Conservation (phyloP, 2,888 invertebrate genomes). For the Cosmorhoe ocellata region DNA sequence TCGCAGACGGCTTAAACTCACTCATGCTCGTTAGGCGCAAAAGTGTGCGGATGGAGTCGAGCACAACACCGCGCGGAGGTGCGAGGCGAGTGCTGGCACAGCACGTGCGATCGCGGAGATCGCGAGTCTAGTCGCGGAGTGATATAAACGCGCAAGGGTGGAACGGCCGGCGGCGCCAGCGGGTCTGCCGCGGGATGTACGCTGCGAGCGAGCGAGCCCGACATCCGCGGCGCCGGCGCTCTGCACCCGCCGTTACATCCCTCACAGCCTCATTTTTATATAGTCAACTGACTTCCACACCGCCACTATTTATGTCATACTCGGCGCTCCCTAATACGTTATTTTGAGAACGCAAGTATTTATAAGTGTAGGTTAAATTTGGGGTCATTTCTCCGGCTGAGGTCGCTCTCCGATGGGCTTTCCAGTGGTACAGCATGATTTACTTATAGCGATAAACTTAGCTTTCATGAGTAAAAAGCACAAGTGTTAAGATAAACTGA, state of each 20-base stretch:
- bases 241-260: slow-evolving; percentile 65
- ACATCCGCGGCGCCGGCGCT: slow-evolving; percentile 75
- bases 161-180: slow-evolving; percentile 64
- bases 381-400: slow-evolving; percentile 48
- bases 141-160: slow-evolving; percentile 30
- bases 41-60: slow-evolving; percentile 33
- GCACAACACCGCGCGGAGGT: slow-evolving; percentile 22
- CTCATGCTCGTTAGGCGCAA: slow-evolving; percentile 50
- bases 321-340: slow-evolving; percentile 75
- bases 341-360: slow-evolving; percentile 74
- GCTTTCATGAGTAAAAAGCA: background rate
- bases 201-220: slow-evolving; percentile 50
- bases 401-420: slow-evolving; percentile 59
- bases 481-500: background rate
- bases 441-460: background rate
- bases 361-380: slow-evolving; percentile 68
- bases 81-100: slow-evolving; percentile 8
- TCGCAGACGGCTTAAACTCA: slow-evolving; percentile 48
- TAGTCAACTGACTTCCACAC: slow-evolving; percentile 80
- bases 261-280: slow-evolving; percentile 78
- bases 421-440: slow-evolving; percentile 39
- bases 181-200: slow-evolving; percentile 67
- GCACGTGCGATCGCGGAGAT: slow-evolving; percentile 41
- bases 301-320: slow-evolving; percentile 80
- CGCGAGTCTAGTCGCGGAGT: slow-evolving; percentile 30